Evolutionary conservation across 1,140 invertebrate species (phyloP).

Genomic region (Acromyrmex heyeri): DNA sequence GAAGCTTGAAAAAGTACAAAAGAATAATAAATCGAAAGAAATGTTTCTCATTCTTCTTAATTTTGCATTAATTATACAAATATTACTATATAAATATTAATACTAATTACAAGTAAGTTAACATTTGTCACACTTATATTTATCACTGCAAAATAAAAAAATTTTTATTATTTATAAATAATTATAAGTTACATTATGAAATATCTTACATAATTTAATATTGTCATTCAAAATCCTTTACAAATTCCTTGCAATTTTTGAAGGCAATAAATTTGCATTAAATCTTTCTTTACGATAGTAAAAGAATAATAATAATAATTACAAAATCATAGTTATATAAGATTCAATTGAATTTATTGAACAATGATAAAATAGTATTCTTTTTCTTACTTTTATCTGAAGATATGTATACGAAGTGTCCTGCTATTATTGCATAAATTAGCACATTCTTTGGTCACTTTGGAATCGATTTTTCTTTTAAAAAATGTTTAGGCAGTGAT

Average conservation of each 20-base stretch:
- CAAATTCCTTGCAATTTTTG: background rate
- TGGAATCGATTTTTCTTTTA: background rate
- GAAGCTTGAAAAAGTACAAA: background rate
- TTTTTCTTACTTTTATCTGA: background rate
- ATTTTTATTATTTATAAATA: constrained; percentile 6
- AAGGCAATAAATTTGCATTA: background rate
- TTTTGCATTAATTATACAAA: background rate
- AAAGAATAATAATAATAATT: constrained; percentile 15
- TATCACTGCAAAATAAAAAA: background rate
- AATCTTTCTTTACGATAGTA: background rate
- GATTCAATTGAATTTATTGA: constrained; percentile 50
- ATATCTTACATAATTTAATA: background rate
- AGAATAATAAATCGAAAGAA: too few species aligned
- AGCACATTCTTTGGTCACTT: background rate
- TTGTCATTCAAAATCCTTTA: constrained; percentile 17
- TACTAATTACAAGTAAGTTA: constrained; percentile 16
- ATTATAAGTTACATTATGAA: background rate
- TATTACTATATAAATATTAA: constrained; percentile 15
- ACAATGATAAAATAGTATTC: constrained; percentile 65
- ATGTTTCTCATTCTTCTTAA: too few species aligned
- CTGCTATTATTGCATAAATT: background rate
- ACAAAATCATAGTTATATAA: constrained; percentile 23
- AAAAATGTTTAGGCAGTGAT: background rate
- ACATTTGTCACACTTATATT: background rate
- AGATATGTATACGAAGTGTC: background rate